Conservation (phyloP, 1,140 invertebrate species). For the Brachionus plicatilis region DNA sequence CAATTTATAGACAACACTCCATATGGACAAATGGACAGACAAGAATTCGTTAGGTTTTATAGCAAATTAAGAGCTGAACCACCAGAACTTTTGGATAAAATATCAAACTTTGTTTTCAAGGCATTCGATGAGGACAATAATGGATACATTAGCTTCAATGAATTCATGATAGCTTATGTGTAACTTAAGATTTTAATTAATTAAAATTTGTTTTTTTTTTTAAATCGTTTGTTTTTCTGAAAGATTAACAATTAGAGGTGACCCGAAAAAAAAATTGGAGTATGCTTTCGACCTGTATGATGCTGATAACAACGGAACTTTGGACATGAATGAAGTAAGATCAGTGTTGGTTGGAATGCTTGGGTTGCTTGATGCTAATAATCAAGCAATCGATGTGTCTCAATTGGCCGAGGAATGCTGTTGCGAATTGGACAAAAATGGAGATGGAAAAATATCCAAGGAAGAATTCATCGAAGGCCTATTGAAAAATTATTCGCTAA, state of each 20-base stretch:
- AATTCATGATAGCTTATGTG: too few relatives aligned
- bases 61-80: too few relatives aligned
- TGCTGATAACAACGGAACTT: neutral
- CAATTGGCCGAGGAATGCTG: neutral
- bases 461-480: too few relatives aligned
- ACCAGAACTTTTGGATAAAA: too few relatives aligned
- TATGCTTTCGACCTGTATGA: conserved; percentile 31
- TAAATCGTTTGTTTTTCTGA: too few relatives aligned
- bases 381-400: neutral
- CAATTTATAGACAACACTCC: neutral
- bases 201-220: too few relatives aligned
- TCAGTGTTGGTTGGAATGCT: neutral
- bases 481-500: neutral
- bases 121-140: too few relatives aligned
- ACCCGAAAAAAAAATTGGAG: neutral
- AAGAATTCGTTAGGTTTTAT: too few relatives aligned
- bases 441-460: conserved; percentile 22
- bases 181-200: too few relatives aligned
- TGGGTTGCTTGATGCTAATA: neutral
- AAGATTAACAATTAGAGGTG: conserved; percentile 11
- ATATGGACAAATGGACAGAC: too few relatives aligned
- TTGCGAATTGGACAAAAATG: neutral
- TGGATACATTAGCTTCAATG: too few relatives aligned
- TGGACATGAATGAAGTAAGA: neutral
- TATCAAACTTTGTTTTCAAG: too few relatives aligned